Base-by-base conservation (phyloP, 37 sponge, comb jelly and placozoan species). In the Aplysina aerophoba region DNA sequence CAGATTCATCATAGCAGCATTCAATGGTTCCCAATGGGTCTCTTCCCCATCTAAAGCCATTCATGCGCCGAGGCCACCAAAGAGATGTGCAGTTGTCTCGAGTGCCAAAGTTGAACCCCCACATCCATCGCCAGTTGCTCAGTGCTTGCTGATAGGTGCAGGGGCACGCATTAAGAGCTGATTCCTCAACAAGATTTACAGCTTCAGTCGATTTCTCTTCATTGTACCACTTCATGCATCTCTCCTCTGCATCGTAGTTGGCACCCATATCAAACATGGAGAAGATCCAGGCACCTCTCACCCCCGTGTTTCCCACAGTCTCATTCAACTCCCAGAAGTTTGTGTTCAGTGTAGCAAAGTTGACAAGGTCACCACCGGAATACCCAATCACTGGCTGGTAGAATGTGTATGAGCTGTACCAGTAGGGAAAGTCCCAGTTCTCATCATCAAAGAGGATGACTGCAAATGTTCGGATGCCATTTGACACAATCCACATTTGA, bases 1-100 rank as follows among this genome's bases (percentile, higher is more conserved):
- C 91, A 37, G 20, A 31, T 25, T 74, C 87, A 85, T 85, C 85
- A 75, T 90, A 90, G 71, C 91, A 90, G 74, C 91, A 90, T 80
- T 90, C 87, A 33, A 83, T 64, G 28, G 87, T 79, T 15, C 79
- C 28, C 61, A 73, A 78, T 58, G 65, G 20, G 19, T 59, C 71
- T 69, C 30, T 25, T 30, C 71, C 17, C 71, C 71, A 69, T 35
- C 71, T 34, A 17, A 16, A 31, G 35, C 71, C 13, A 30, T 35
- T 35, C 22, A 8, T 65, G 1, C 71, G 27, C 1, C 71, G 71
- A 4, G 71, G 71, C 71, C 71, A 69, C 71, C 71, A 69, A 3
- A 69, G 33, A 30, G 30, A 65, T 30, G 91, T 82, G 59, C 91
- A 90, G 73, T 83, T 82, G 0, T 57, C 33, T 55, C 87, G 50